Base-by-base conservation (phyloP, 2,113 vertebrate species). In the Toxotes jaculatrix region DNA sequence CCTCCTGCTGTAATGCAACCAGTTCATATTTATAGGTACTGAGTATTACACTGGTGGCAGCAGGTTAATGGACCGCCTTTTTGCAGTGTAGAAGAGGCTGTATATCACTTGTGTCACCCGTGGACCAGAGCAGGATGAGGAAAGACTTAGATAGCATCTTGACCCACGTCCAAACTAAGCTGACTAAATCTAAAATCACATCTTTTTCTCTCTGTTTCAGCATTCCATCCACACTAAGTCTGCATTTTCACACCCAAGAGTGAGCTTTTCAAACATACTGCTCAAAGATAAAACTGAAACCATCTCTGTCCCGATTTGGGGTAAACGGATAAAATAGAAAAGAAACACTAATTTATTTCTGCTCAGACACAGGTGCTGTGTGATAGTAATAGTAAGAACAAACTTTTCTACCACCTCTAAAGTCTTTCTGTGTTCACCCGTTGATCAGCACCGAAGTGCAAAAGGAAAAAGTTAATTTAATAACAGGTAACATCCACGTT, bases 121-220 rank as follows among this genome's bases (percentile, higher is more conserved):
- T 38, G 32, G 27, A 71, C 36, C 12, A 42, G 23, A 60, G 27
- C 38, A 27, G 23, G 13, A 47, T 16, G 51, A 60, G 19, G 34
- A 74, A 14, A 56, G n/a, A 43, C 19, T 8, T 17, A 78, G 38
- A 56, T 7, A 69, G 21, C 23, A 68, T 53, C 67, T 55, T n/a
- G 32, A 23, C 71, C 40, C 21, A 51, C 0, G 2, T 69, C 57
- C 34, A 40, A 40, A 42, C n/a, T 23, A 31, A 60, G 9, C 10
- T 16, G n/a, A 19, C 21, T n/a, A 10, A 70, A 63, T 57, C 38
- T 55, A 34, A 61, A 61, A 66, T 31, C 12, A 51, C 63, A 21
- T 67, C 7, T 36, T 27, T 51, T 51, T n/a, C 47, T 51, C 32
- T 65, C 17, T n/a, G 32, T 16, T 57, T 76, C 55, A 40, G 31